A percentile compares a stretch with the other conserved stretches of the same genome.
phyloP scores from a whole-genome alignment of 2,113 vertebrate genomes.

The Chlorodrepanis virens region DNA sequence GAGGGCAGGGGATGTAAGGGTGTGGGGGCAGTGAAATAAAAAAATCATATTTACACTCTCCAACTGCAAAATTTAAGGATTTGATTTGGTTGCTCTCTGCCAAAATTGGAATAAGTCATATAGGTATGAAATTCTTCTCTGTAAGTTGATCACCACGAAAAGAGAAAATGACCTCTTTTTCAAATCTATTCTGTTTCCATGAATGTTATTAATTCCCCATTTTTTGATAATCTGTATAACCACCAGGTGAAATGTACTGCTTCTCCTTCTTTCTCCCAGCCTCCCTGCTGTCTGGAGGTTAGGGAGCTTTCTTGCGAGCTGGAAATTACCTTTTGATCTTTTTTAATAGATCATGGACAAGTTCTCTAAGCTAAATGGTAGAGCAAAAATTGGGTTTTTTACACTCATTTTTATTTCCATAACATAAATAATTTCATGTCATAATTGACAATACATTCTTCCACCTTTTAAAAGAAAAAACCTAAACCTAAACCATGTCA shows the following conservation, averaged over 20 bases:
- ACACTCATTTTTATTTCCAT: neutral
- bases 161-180: neutral
- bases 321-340: neutral
- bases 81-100: neutral
- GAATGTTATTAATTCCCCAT: neutral
- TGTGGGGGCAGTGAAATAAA: neutral
- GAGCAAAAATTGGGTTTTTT: neutral
- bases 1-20: accelerated
- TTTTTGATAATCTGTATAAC: neutral
- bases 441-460: neutral
- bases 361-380: neutral
- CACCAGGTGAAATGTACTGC: neutral
- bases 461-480: neutral
- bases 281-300: neutral
- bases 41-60: neutral
- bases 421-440: neutral
- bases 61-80: neutral
- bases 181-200: neutral
- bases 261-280: neutral
- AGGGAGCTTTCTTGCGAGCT: neutral
- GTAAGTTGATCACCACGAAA: neutral
- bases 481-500: neutral
- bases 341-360: neutral
- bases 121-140: neutral
- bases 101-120: neutral